These are phyloP conservation scores for Kryptolebias marmoratus DNA, from an alignment of 2,113 vertebrate genomes.

Conservation along the genomic window DNA sequence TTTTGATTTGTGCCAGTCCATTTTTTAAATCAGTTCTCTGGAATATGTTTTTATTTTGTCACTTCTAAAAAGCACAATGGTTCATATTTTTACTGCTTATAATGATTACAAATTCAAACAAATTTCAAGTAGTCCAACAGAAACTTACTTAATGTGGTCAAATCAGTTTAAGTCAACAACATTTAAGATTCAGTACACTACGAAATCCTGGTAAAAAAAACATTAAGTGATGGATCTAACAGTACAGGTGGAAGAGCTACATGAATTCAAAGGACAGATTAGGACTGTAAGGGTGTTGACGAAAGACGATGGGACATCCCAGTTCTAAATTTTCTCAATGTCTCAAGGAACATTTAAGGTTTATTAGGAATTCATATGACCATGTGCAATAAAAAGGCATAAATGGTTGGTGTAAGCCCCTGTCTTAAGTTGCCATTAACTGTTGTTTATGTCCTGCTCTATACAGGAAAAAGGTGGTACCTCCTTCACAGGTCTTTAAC, in stretches of 20 bases:
- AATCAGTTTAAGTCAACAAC: too few relatives aligned
- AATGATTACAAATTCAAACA: not conserved
- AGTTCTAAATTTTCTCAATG: too few relatives aligned
- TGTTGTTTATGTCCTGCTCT: conserved; percentile 57
- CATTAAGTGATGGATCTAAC: too few relatives aligned
- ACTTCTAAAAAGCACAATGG: not conserved
- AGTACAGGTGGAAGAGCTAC: too few relatives aligned
- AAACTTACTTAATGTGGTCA: too few relatives aligned
- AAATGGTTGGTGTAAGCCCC: conserved; percentile 48
- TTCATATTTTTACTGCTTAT: not conserved
- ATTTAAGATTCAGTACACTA: too few relatives aligned
- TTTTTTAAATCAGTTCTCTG: not conserved
- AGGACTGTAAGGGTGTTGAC: not conserved
- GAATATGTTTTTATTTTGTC: not conserved
- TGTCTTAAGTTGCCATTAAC: conserved; percentile 64
- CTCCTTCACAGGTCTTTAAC: conserved; percentile 83
- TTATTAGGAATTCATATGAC: conserved; percentile 22
- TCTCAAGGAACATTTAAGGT: not conserved
- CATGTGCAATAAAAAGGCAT: conserved; percentile 30
- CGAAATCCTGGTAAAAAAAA: too few relatives aligned
- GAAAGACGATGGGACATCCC: too few relatives aligned
- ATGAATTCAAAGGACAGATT: not conserved
- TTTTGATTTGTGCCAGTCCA: conserved; percentile 59
- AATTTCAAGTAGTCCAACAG: too few relatives aligned
- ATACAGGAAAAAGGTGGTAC: conserved; percentile 74